Evolutionary conservation across 2,888 invertebrate genomes (phyloP).

Genomic region (Loripinus fragilis): DNA sequence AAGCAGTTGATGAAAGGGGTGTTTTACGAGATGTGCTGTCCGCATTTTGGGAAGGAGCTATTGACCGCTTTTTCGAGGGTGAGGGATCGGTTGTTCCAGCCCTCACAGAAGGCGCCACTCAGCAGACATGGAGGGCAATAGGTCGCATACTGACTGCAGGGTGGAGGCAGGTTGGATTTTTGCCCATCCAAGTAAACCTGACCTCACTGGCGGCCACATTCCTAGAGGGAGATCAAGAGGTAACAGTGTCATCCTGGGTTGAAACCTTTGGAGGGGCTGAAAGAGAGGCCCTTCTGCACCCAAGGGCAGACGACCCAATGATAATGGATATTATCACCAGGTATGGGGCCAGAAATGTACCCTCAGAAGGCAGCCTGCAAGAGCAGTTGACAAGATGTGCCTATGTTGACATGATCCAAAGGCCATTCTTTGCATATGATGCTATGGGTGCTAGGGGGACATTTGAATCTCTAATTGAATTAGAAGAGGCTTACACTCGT

Average conservation of each 20-base stretch:
- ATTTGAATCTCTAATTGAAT: no score
- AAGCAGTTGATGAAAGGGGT: slow-evolving; percentile 2
- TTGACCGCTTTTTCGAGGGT: background rate
- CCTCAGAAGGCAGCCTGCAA: no score
- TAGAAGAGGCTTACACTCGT: no score
- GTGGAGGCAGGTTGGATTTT: background rate
- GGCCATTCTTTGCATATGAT: no score
- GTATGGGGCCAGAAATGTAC: no score
- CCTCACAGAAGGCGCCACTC: background rate
- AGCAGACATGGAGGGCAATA: background rate
- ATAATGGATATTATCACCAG: no score
- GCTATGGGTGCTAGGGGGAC: no score
- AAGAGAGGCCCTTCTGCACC: no score
- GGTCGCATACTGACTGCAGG: background rate
- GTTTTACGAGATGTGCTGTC: background rate
- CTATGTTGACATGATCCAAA: no score
- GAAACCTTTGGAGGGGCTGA: background rate
- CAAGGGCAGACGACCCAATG: no score
- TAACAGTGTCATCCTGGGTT: background rate
- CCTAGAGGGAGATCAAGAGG: background rate
- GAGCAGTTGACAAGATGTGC: no score
- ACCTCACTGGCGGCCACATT: background rate
- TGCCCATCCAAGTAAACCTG: background rate
- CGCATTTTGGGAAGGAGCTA: background rate
- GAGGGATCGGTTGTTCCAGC: background rate